Base-by-base conservation (phyloP, 2,888 invertebrate species). In the Anarsia innoxiella region DNA sequence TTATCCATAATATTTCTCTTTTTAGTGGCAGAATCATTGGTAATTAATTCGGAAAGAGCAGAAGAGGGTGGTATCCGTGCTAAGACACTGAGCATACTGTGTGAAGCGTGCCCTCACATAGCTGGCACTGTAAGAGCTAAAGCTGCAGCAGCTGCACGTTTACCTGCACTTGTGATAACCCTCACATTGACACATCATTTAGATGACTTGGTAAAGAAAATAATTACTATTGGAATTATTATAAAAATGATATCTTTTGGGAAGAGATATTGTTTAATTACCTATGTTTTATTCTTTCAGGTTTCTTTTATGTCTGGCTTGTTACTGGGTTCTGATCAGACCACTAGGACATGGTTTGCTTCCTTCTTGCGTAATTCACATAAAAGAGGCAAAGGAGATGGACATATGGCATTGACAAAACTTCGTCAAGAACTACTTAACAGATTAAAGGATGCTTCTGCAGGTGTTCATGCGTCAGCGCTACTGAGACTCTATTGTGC, bases 301-400 rank as follows among this genome's bases (percentile, higher is more conserved):
- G 92, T 95, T 13, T 90, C 94, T 2, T 96, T 95, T 73, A 89
- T 97, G 42, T 95, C 96, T 27, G 96, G 97, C 3, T 84, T 97
- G 34, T 75, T 96, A 41, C 86, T 98, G 29, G 96, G 97, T 10
- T 95, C 93, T 59, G 97, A 97, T 73, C 93, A 94, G 63, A 90
- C 91, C 47, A 91, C 95, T 2, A 87, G 97, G 56, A 92, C 92
- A 37, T 98, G 97, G 97, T 96, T 97, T 71, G 95, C 96, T 1
- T 88, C 93, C 59, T 97, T 95, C 62, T 90, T 97, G 31, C 89
- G 96, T 39, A 93, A 93, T 51, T 92, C 94, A 0, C 95, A 95
- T 58, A 94, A 94, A 71, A 66, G 84, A 36, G 87, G 92, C 12
- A 94, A 93, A 70, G 91, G 93, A 11, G 93, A 94, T 60, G 89